Evolutionary conservation across 2,113 vertebrate species (phyloP).

Genomic region (Grantiella picta): DNA sequence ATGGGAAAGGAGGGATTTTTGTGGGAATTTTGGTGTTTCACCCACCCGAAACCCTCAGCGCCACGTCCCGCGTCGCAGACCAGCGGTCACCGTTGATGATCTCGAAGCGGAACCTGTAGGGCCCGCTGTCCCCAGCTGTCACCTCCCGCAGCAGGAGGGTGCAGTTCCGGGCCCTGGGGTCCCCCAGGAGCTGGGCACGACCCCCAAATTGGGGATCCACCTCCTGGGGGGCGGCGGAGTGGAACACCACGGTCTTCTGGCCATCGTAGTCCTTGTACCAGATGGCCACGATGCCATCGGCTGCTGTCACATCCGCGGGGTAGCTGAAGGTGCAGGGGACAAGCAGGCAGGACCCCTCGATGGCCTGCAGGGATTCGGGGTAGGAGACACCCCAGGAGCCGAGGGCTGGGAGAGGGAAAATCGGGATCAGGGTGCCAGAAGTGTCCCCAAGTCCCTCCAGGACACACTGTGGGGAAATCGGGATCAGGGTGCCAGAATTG

Average conservation of each 20-base stretch:
- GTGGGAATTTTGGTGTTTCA: fast-evolving
- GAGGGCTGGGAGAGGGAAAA: background rate
- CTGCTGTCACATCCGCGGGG: fast-evolving
- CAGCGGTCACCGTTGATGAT: constrained; percentile 54
- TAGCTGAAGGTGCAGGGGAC: constrained; percentile 72
- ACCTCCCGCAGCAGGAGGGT: constrained; percentile 49
- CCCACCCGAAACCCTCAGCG: background rate
- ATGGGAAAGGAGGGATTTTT: fast-evolving
- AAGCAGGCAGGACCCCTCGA: constrained; percentile 59
- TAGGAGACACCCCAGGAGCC: constrained; percentile 46
- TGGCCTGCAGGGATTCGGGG: background rate
- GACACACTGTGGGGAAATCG: background rate
- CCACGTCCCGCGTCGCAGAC: background rate
- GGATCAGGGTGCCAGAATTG: background rate
- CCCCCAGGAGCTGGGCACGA: constrained; percentile 46
- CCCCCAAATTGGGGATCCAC: background rate
- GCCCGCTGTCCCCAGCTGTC: background rate
- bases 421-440: fast-evolving
- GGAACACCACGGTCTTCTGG: background rate
- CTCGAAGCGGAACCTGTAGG: constrained; percentile 74
- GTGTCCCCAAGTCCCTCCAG: fast-evolving
- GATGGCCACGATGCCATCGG: constrained; percentile 39
- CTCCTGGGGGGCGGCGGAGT: background rate
- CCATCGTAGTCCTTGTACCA: constrained; percentile 61
- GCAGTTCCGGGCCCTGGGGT: background rate